phyloP scores from a whole-genome alignment of 35 echinoderm and acorn worm genomes.

The Eucidaris tribuloides region DNA sequence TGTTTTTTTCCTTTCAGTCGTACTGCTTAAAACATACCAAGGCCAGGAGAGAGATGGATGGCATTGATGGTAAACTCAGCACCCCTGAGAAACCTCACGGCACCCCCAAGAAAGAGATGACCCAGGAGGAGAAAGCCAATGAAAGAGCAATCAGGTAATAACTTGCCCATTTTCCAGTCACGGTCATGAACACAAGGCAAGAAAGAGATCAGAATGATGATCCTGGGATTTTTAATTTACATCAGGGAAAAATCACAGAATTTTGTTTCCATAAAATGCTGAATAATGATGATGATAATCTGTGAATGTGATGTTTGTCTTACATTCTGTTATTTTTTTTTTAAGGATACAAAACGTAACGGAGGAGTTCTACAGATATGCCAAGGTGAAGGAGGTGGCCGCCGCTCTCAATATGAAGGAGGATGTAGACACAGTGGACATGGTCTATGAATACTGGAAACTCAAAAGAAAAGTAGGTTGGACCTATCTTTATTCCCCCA shows the following conservation, averaged over 20 bases:
- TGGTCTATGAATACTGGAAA: slow-evolving; percentile 92
- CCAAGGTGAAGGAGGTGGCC: slow-evolving; percentile 64
- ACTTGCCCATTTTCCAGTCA: no score
- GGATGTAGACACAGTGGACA: slow-evolving; percentile 68
- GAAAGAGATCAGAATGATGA: no score
- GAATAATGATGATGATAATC: no score
- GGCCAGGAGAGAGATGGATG: not conserved
- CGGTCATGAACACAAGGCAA: no score
- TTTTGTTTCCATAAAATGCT: no score
- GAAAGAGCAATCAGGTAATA: slow-evolving; percentile 93
- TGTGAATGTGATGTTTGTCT: no score
- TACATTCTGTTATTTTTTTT: not conserved
- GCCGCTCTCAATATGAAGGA: slow-evolving; percentile 68
- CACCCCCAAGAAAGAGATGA: slow-evolving; percentile 71
- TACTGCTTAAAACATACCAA: slow-evolving; percentile 85
- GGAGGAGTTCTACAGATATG: slow-evolving; percentile 87
- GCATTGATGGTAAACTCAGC: slow-evolving; percentile 1
- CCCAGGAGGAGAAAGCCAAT: slow-evolving; percentile 90
- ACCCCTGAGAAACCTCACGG: slow-evolving; percentile 32
- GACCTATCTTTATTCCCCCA: no score
- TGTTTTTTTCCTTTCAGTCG: slow-evolving; percentile 44
- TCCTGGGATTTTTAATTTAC: no score
- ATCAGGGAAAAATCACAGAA: no score
- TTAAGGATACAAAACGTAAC: slow-evolving; percentile 72
- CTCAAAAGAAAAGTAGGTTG: slow-evolving; percentile 85